Evolutionary conservation across 1,140 invertebrate genomes (phyloP), one percentile per base, ranked within the genome.

Genomic region (Aphis craccivora): DNA sequence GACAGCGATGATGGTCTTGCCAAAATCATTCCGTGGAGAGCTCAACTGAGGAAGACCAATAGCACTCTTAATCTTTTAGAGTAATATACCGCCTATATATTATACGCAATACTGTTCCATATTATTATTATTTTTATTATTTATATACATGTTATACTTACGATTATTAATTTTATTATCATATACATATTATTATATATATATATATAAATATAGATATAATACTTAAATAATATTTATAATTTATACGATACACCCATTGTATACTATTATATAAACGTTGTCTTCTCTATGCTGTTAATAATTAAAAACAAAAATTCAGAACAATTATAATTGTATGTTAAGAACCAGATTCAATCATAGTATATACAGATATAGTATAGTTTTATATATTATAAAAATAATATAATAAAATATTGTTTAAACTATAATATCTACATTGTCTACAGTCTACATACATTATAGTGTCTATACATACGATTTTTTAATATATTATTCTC

Each of bases 31-130:
- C 98, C 98, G 0, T 98, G 98, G 98, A 96, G 97, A 94, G 97
- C 98, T 35, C 97, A 98, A 95, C 96, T 98, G 76, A 96, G 97
- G 94, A 98, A 98, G 95, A 98, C 98, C 7, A 98, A 98, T 95
- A 98, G 97, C 95, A 97, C 97, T 94, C 95, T 98, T 37, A 97
- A 97, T 95, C 96, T 97, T 94, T 95, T 97, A 94, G 97, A 97
- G 95, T 97, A 67, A 94, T 67, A 67, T 35, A 40, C 35, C 51
- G 37, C 53, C 9, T 43, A 30, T 43, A 48, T 40, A 40, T 53
- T 51, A 25, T 67, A 67, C 25, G 8, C 43, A 90, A 90, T 60
- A 67, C 35, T 90, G 53, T 90, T 90, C 88, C 88, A 90, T 90
- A 90, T 90, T 67, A 90, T 90, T 90, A 90, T 90, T 90, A 76